A percentile compares a stretch with the other conserved stretches of the same genome.
These are phyloP conservation scores for Poecilia velifera DNA, from an alignment of 2,797 vertebrate genomes.

Conservation along the genomic window DNA sequence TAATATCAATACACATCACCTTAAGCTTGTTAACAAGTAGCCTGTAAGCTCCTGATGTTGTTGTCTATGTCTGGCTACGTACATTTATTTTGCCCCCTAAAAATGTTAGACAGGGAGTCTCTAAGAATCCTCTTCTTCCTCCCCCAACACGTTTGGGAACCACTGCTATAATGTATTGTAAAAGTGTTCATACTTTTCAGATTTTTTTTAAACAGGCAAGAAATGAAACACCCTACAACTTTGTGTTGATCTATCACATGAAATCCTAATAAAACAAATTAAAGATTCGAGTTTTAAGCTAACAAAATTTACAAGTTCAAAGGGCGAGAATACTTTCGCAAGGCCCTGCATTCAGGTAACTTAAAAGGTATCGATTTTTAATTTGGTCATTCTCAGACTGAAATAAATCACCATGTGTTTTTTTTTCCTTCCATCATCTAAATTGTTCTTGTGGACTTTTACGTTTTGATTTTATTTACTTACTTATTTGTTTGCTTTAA, in stretches of 20 bases:
- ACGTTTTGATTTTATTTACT: neutral
- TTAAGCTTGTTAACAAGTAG: too few relatives aligned
- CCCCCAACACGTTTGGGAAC: too few relatives aligned
- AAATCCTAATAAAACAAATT: neutral
- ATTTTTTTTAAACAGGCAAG: neutral
- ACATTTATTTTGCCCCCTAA: too few relatives aligned
- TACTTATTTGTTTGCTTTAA: slow-evolving; percentile 1
- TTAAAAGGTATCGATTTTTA: slow-evolving; percentile 34
- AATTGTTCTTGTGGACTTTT: neutral
- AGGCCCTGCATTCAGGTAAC: neutral
- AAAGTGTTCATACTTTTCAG: neutral
- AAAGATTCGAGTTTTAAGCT: neutral
- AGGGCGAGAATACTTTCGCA: neutral
- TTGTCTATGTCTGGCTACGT: too few relatives aligned
- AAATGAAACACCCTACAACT: neutral
- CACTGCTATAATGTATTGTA: neutral
- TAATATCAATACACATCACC: too few relatives aligned
- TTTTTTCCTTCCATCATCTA: slow-evolving; percentile 14
- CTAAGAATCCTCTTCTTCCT: too few relatives aligned
- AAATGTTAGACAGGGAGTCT: too few relatives aligned
- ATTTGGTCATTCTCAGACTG: slow-evolving; percentile 15
- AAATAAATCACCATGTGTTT: slow-evolving; percentile 24
- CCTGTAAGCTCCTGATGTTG: too few relatives aligned
- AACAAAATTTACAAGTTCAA: neutral
- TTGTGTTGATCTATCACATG: neutral